Percentiles rank a stretch among this genome's conserved stretches.
phyloP scores from a whole-genome alignment of 1,140 invertebrate species.

The Drosophila ohnishii region DNA sequence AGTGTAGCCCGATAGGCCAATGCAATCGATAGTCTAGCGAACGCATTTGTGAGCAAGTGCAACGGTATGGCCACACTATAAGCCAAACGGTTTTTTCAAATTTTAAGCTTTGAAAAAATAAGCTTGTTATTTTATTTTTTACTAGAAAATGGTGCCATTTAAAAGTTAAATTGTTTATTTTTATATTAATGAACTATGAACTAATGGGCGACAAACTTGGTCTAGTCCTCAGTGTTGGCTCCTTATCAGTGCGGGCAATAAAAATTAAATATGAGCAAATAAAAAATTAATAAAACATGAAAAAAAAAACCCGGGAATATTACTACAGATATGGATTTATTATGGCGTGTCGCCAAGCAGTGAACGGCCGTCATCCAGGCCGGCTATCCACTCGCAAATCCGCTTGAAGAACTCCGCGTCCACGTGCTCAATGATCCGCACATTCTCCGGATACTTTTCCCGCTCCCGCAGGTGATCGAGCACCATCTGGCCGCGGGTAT shows the following conservation, averaged over 20 bases:
- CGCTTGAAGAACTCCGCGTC: conserved; percentile 84
- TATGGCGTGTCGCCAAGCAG: conserved; percentile 3
- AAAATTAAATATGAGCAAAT: neutral
- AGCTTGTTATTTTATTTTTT: neutral
- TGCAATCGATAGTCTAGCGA: neutral
- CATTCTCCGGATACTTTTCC: conserved; percentile 84
- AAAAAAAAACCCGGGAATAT: conserved; percentile 5
- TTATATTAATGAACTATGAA: neutral
- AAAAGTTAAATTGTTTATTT: neutral
- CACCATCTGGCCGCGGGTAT: conserved; percentile 86
- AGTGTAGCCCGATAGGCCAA: neutral
- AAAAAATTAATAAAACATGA: conserved; percentile 7
- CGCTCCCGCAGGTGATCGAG: conserved; percentile 84
- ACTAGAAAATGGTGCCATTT: neutral
- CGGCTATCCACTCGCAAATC: conserved; percentile 65
- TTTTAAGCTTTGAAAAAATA: neutral
- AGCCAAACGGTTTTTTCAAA: neutral
- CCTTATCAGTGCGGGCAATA: conserved; percentile 3
- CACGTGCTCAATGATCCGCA: conserved; percentile 84
- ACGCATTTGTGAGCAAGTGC: neutral
- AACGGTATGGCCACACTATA: neutral
- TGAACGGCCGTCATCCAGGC: conserved; percentile 19
- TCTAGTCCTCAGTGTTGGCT: no score
- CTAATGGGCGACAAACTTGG: neutral
- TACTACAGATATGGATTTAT: conserved; percentile 34